A percentile compares a stretch with the other conserved stretches of the same genome.
Conservation (phyloP, 2,888 invertebrate species). For the Drosophila gaucha region DNA sequence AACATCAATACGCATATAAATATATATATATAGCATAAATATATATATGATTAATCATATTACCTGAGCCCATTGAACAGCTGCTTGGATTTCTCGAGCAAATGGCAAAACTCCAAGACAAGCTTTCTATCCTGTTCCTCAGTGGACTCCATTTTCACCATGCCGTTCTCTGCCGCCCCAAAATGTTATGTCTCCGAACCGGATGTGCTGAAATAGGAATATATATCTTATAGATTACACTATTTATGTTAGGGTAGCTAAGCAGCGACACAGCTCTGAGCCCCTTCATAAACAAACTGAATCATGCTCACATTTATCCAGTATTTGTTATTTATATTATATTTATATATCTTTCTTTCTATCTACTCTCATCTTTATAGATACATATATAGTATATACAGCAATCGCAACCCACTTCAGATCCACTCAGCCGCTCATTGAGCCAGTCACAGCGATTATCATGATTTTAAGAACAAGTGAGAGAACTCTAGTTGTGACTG, state of each 20-base stretch:
- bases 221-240: not conserved
- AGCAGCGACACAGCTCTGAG: not conserved
- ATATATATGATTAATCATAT: not conserved
- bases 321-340: conserved; percentile 1
- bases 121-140: conserved; percentile 95
- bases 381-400: conserved; percentile 19
- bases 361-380: conserved; percentile 23
- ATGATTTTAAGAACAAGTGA: conserved; percentile 27
- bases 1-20: not conserved
- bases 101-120: conserved; percentile 97
- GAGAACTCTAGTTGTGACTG: not conserved
- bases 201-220: conserved; percentile 71
- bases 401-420: conserved; percentile 50
- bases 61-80: conserved; percentile 97
- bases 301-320: conserved; percentile 7
- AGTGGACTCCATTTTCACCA: conserved; percentile 92
- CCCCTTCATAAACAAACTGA: conserved; percentile 28
- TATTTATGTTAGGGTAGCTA: too few species aligned
- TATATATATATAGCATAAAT: not conserved
- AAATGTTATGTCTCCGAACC: conserved; percentile 83
- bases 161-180: conserved; percentile 85
- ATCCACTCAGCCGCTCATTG: conserved; percentile 58
- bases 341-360: conserved; percentile 20
- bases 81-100: conserved; percentile 98
- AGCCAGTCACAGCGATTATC: conserved; percentile 56